phyloP scores from a whole-genome alignment of 2,888 invertebrate genomes.

The Baccha elongata region DNA sequence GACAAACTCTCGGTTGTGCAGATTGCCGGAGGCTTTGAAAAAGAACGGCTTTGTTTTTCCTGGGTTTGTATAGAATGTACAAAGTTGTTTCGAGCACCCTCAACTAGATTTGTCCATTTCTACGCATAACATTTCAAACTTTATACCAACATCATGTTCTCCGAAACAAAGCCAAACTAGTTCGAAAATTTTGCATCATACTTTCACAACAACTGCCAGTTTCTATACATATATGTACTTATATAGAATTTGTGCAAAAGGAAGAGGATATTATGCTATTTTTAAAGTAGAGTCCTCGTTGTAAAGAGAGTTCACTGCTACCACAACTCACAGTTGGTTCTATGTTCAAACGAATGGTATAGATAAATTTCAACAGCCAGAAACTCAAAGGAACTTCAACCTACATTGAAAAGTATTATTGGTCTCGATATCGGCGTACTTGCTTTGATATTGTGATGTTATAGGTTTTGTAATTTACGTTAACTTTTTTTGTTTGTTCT shows the following conservation, averaged over 20 bases:
- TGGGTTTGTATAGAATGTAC: no score
- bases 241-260: slow-evolving; percentile 13
- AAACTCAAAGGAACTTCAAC: slow-evolving; percentile 45
- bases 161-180: slow-evolving; percentile 47
- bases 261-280: slow-evolving; percentile 7
- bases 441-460: slow-evolving; percentile 19
- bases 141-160: slow-evolving; percentile 59
- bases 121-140: slow-evolving; percentile 61
- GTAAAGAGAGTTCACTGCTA: no score
- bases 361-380: slow-evolving; percentile 57
- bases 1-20: no score
- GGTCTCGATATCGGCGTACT: slow-evolving; percentile 20
- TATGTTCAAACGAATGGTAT: neutral
- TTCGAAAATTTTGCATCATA: slow-evolving; percentile 37
- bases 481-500: no score
- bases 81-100: slow-evolving; percentile 43
- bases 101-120: slow-evolving; percentile 32
- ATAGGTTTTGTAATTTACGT: no score
- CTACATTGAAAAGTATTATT: slow-evolving; percentile 56
- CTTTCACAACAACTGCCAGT: slow-evolving; percentile 2
- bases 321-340: no score
- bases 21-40: no score
- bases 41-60: no score
- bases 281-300: slow-evolving; percentile 14
- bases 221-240: neutral